Conservation (phyloP, 1,140 invertebrate genomes). For the Anoplophora glabripennis region DNA sequence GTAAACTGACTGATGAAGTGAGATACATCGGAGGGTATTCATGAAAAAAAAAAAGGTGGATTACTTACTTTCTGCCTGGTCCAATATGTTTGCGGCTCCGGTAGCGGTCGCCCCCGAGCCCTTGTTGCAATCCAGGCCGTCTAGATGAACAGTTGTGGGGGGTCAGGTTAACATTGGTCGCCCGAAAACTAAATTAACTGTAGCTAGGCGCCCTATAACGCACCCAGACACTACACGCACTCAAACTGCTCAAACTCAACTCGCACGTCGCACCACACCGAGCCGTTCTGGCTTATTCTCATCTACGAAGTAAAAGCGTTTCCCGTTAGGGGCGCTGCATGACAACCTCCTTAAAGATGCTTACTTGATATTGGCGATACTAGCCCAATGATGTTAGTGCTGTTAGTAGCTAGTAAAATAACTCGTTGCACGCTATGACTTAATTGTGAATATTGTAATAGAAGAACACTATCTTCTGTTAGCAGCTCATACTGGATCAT, state of each 20-base stretch:
- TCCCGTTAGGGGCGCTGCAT: no score
- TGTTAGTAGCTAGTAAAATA: no score
- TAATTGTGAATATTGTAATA: no score
- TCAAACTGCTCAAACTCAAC: constrained; percentile 2
- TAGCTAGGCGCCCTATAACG: constrained; percentile 34
- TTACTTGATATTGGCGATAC: no score
- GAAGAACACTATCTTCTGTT: no score
- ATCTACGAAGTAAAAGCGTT: no score
- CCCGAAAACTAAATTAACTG: constrained; percentile 29
- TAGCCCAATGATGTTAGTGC: no score
- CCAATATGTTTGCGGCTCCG: constrained; percentile 42
- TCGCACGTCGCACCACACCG: not conserved
- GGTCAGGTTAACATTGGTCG: constrained; percentile 43
- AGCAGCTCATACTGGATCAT: no score
- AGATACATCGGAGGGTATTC: no score
- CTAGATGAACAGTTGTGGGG: constrained; percentile 22
- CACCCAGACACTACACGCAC: constrained; percentile 37
- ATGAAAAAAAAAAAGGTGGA: not conserved
- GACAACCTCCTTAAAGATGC: no score
- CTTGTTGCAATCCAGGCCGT: constrained; percentile 22
- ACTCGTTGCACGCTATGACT: no score
- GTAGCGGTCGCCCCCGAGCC: constrained; percentile 40
- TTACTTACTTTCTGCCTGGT: constrained; percentile 38
- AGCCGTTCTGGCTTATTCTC: not conserved
- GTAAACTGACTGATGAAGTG: no score